Evolutionary conservation across 2,113 vertebrate species (phyloP).

Genomic region (Lepisosteus osseus): DNA sequence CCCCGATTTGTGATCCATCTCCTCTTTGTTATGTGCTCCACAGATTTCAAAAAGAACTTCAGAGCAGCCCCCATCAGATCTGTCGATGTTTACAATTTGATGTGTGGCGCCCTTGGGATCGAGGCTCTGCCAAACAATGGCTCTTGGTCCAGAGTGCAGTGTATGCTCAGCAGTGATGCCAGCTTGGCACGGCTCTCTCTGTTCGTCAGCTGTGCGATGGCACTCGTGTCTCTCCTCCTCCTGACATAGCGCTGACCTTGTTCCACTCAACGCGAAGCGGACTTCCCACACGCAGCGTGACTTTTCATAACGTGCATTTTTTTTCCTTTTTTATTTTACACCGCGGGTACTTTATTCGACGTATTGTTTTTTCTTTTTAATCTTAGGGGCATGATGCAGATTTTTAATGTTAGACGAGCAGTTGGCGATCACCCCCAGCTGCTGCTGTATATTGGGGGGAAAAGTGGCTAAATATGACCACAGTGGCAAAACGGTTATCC

Average conservation of each 20-base stretch:
- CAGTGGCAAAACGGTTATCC: not conserved
- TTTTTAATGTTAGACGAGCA: no score
- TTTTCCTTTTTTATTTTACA: no score
- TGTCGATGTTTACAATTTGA: constrained; percentile 88
- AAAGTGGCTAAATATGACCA: not conserved
- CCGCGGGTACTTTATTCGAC: constrained; percentile 10
- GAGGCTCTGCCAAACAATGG: constrained; percentile 87
- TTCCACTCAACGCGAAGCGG: constrained; percentile 15
- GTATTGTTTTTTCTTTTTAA: not conserved
- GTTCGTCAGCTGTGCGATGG: constrained; percentile 25
- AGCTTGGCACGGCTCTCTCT: not conserved
- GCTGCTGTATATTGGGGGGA: no score
- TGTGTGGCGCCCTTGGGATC: constrained; percentile 78
- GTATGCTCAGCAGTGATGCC: constrained; percentile 65
- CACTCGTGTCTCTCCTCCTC: constrained; percentile 34
- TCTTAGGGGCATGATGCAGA: not conserved
- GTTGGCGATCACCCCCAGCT: no score
- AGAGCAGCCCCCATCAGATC: constrained; percentile 74
- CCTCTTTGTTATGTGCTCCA: not conserved
- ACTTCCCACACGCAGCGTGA: constrained; percentile 36
- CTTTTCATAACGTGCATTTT: constrained; percentile 42
- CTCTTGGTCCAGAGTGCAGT: constrained; percentile 85
- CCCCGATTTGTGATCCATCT: no score
- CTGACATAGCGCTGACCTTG: constrained; percentile 16
- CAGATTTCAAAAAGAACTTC: constrained; percentile 85